These are phyloP conservation scores for Cantharis rustica DNA, from an alignment of 2,888 invertebrate species.

Conservation along the genomic window DNA sequence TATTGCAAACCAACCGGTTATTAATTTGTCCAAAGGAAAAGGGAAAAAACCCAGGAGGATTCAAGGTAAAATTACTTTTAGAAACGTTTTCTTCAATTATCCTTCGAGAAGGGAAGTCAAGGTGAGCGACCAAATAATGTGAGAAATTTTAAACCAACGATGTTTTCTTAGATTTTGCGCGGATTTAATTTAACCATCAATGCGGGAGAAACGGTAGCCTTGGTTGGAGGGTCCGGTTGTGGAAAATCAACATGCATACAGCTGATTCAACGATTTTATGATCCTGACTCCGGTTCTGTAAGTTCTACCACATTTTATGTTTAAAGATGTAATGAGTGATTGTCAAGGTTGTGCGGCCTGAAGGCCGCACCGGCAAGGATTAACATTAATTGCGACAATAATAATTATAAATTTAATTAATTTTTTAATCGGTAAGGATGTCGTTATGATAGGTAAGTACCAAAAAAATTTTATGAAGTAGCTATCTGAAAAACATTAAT, in stretches of 20 bases:
- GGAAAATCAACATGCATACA: conserved; percentile 80
- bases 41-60: conserved; percentile 65
- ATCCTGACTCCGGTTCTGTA: conserved; percentile 68
- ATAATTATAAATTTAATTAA: no score
- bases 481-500: no score
- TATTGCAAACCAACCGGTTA: conserved; percentile 74
- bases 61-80: conserved; percentile 73
- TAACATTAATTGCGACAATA: no score
- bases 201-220: conserved; percentile 75
- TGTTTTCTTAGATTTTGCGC: conserved; percentile 60
- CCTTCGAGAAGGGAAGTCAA: conserved; percentile 77
- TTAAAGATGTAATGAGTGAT: no score
- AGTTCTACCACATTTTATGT: no score
- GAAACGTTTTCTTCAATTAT: conserved; percentile 77
- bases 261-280: conserved; percentile 76
- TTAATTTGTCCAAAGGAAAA: conserved; percentile 69
- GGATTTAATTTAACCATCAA: conserved; percentile 69
- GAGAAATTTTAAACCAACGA: not conserved
- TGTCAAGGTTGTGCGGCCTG: no score
- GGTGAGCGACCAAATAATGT: conserved; percentile 55
- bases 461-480: no score
- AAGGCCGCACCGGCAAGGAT: no score
- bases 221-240: conserved; percentile 74
- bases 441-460: no score
- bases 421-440: no score